Base-by-base conservation (phyloP, 2,797 vertebrate species). In the Orestias chungarensis region DNA sequence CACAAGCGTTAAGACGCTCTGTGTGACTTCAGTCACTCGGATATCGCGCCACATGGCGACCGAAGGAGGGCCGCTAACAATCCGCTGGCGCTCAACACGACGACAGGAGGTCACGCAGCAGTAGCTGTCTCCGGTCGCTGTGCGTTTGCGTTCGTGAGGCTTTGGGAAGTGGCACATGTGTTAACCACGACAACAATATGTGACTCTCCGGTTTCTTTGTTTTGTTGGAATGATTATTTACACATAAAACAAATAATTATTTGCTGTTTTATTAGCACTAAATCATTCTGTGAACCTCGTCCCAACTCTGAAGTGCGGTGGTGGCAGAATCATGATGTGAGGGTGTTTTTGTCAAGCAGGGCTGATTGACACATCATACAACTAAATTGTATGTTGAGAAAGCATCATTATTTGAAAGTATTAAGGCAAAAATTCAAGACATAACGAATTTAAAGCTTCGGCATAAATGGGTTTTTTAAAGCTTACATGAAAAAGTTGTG, bases 1-100 rank as follows among this genome's bases (percentile, higher is more conserved):
- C n/a, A n/a, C n/a, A n/a, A n/a, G n/a, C n/a, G n/a, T n/a, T n/a
- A n/a, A n/a, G n/a, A 65, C 8, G 66, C 78, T 76, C 77, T 67
- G 64, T 66, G 23, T 57, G 69, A 72, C 61, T 72, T 84, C 69
- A 87, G 44, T 73, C 74, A 69, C 49, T 84, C 73, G 71, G 55
- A 71, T 44, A 75, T 52, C 68, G 62, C 61, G 70, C 10, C 23
- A 35, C 57, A 61, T 54, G 73, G 46, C 5, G 20, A 72, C 78
- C 70, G 78, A 82, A 81, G 33, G 77, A 66, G 62, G 77, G 76
- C 64, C 29, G 14, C 59, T 78, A 76, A 69, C 80, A 89, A 43
- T 27, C 66, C 78, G 76, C 68, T 76, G 67, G 66, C 50, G 64
- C 75, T 55, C 57, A 77, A 68, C 64, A 86, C 72, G 71, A 38